Evolutionary conservation across 2,113 vertebrate species (phyloP).

Genomic region (Eretmochelys imbricata): DNA sequence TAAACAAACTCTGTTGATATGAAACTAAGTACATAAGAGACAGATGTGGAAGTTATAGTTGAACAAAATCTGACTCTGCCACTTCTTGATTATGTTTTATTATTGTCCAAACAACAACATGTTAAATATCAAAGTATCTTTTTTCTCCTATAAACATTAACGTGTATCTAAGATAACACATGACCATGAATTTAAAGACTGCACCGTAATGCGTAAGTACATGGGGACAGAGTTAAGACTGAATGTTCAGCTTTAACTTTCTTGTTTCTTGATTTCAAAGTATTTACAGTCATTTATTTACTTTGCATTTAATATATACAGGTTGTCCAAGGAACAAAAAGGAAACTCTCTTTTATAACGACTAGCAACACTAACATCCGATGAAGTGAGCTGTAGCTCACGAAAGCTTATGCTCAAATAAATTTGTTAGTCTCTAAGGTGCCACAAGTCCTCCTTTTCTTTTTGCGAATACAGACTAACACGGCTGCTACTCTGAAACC

Average conservation of each 20-base stretch:
- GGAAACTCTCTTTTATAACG: too few species aligned
- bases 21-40: background rate
- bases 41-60: background rate
- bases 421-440: too few species aligned
- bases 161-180: background rate
- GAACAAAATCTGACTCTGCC: background rate
- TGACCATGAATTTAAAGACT: background rate
- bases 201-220: background rate
- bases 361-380: too few species aligned
- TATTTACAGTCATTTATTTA: background rate
- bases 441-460: too few species aligned
- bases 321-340: too few species aligned
- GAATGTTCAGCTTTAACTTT: background rate
- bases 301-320: background rate
- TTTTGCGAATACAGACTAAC: too few species aligned
- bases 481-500: too few species aligned
- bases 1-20: background rate
- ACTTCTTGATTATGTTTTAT: background rate
- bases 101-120: background rate
- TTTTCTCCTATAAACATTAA: background rate
- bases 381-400: too few species aligned
- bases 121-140: background rate
- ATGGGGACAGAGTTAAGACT: background rate
- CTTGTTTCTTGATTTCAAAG: background rate
- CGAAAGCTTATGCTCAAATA: too few species aligned